Conservation (phyloP, 1,140 invertebrate species). For the Galleria mellonella region DNA sequence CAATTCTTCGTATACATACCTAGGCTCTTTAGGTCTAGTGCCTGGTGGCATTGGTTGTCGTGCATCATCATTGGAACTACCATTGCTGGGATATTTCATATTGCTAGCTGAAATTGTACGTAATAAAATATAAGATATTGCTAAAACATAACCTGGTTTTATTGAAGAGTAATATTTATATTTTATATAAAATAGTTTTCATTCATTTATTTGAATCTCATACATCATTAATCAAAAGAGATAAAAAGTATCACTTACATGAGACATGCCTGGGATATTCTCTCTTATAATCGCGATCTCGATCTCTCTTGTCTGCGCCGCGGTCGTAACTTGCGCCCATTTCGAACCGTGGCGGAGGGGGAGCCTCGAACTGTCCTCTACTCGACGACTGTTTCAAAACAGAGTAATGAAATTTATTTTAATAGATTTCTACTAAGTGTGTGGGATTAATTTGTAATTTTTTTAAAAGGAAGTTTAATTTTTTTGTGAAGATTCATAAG, state of each 20-base stretch:
- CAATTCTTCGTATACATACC: slow-evolving; percentile 20
- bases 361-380: slow-evolving; percentile 57
- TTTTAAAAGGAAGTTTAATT: no score
- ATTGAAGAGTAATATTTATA: no score
- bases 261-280: slow-evolving; percentile 58
- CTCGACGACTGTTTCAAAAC: slow-evolving; percentile 31
- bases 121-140: no score
- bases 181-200: no score
- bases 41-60: slow-evolving; percentile 63
- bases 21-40: slow-evolving; percentile 59
- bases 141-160: no score
- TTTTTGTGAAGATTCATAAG: no score
- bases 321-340: slow-evolving; percentile 53
- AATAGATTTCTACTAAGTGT: no score
- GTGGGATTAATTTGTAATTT: no score
- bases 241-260: slow-evolving; percentile 25
- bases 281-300: slow-evolving; percentile 59
- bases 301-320: slow-evolving; percentile 48
- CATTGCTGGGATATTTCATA: slow-evolving; percentile 65
- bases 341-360: slow-evolving; percentile 61
- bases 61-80: slow-evolving; percentile 50
- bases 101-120: slow-evolving; percentile 38
- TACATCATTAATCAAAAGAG: neutral
- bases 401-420: neutral
- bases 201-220: no score